Conservation (phyloP, 2,888 invertebrate genomes). For the Nesidiocoris tenuis region DNA sequence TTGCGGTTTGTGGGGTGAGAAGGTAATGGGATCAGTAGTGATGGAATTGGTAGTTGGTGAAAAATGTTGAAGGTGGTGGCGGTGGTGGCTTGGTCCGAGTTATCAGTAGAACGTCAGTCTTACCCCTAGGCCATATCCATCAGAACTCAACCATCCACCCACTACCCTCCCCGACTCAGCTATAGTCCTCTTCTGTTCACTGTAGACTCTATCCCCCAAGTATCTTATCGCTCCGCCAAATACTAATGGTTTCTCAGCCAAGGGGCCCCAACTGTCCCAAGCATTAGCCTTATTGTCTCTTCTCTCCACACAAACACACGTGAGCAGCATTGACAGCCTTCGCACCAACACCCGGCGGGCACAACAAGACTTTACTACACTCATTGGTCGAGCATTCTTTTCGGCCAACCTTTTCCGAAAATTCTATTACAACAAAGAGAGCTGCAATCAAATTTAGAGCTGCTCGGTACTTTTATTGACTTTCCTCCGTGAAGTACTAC, state of each 20-base stretch:
- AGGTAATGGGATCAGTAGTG: conserved; percentile 27
- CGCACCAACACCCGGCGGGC: neutral
- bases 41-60: neutral
- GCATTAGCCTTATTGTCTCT: conserved; percentile 46
- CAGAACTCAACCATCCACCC: conserved; percentile 17
- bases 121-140: conserved; percentile 44
- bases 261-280: conserved; percentile 42
- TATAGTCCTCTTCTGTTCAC: no score
- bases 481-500: no score
- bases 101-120: conserved; percentile 42
- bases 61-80: neutral
- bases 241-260: conserved; percentile 41
- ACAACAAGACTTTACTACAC: neutral
- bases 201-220: neutral
- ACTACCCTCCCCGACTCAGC: neutral
- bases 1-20: conserved; percentile 1
- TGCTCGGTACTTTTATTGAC: no score
- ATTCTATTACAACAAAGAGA: conserved; percentile 30
- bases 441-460: conserved; percentile 20
- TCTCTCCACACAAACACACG: conserved; percentile 16
- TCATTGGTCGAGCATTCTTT: neutral
- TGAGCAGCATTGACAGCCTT: neutral
- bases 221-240: conserved; percentile 44
- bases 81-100: conserved; percentile 8
- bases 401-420: conserved; percentile 11